These are phyloP conservation scores for Sarotherodon lohbergeri DNA, from an alignment of 2,113 vertebrate species.

Conservation along the genomic window DNA sequence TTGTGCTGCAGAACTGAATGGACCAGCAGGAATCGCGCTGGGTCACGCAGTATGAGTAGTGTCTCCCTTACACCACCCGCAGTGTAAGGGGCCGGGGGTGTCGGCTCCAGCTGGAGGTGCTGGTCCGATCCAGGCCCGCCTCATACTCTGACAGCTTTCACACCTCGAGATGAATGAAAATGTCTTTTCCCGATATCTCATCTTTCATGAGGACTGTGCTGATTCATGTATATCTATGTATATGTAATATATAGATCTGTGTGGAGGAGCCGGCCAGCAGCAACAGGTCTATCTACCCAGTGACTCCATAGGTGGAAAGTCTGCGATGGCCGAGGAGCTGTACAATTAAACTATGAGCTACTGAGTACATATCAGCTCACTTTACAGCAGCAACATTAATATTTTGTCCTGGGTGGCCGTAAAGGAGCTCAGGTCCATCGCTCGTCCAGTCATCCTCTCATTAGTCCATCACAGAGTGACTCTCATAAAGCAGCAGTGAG, in stretches of 20 bases:
- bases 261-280: background rate
- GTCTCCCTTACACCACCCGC: background rate
- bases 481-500: background rate
- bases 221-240: no score
- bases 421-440: background rate
- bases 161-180: no score
- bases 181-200: background rate
- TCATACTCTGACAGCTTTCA: background rate
- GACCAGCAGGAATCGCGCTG: background rate
- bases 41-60: background rate
- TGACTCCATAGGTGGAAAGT: background rate
- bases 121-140: background rate
- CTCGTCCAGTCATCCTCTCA: background rate
- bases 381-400: background rate
- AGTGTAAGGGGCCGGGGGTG: background rate
- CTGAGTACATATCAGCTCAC: background rate
- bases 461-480: background rate
- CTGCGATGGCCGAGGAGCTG: background rate
- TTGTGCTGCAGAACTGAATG: background rate
- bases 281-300: no score
- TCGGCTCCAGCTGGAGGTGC: background rate
- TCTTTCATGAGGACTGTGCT: background rate
- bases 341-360: accelerated
- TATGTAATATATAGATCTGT: no score
- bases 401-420: background rate